Evolutionary conservation across 2,113 vertebrate species (phyloP).

Genomic region (Accipiter virgatus): DNA sequence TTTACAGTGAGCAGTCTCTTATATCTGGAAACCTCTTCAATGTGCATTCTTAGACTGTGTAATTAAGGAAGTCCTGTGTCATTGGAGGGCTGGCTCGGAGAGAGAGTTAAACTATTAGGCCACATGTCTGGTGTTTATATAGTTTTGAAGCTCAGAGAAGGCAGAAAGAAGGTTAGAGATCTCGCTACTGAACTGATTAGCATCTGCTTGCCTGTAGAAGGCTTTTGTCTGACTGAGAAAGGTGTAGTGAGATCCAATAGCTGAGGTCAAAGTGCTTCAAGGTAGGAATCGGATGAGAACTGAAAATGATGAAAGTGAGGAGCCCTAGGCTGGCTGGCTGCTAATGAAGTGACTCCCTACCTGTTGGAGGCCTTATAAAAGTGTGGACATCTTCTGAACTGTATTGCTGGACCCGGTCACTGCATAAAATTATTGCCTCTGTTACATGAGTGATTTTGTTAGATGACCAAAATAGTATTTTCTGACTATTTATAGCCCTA

Average conservation of each 20-base stretch:
- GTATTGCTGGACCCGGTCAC: neutral
- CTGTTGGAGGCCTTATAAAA: neutral
- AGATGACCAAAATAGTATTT: neutral
- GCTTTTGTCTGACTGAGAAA: neutral
- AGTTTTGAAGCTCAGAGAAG: neutral
- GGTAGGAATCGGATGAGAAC: neutral
- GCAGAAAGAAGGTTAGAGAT: neutral
- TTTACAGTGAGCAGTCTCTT: neutral
- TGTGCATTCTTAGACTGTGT: neutral
- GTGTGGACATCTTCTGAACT: neutral
- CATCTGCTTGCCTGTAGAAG: neutral
- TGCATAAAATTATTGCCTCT: neutral
- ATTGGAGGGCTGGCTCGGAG: accelerated
- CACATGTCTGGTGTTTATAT: accelerated
- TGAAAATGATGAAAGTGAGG: neutral
- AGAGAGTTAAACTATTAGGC: neutral
- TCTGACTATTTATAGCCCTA: neutral
- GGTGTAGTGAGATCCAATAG: neutral
- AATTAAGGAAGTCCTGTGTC: neutral
- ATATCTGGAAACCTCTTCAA: neutral
- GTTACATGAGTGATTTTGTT: neutral
- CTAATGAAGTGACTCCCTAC: neutral
- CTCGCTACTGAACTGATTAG: neutral
- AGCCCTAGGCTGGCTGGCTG: neutral
- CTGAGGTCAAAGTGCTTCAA: neutral